phyloP scores from a whole-genome alignment of 2,797 vertebrate species.

The Rhinichthys osculus region DNA sequence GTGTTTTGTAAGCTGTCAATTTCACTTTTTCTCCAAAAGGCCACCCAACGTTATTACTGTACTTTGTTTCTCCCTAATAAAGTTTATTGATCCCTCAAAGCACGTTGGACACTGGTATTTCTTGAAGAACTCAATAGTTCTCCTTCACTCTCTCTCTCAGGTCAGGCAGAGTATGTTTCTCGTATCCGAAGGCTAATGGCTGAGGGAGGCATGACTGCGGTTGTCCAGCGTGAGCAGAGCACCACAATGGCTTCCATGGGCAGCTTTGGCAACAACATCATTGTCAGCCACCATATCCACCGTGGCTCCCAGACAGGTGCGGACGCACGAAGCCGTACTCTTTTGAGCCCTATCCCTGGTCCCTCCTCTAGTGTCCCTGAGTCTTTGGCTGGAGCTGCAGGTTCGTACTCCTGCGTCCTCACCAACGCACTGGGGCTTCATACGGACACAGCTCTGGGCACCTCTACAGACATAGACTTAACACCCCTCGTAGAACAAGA shows the following conservation, averaged over 20 bases:
- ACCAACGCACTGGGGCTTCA: slow-evolving; percentile 1
- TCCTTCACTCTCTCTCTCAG: background rate
- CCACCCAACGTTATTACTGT: background rate
- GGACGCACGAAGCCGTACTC: background rate
- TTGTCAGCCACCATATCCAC: slow-evolving; percentile 95
- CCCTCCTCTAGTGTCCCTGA: background rate
- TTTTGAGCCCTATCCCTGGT: background rate
- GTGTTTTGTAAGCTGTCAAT: background rate
- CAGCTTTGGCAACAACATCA: slow-evolving; percentile 96
- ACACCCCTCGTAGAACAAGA: slow-evolving; percentile 11
- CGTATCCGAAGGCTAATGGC: slow-evolving; percentile 92
- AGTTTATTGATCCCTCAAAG: slow-evolving; percentile 2
- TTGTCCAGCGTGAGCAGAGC: slow-evolving; percentile 95
- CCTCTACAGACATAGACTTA: slow-evolving; percentile 14
- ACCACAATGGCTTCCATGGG: slow-evolving; percentile 99
- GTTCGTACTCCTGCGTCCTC: background rate
- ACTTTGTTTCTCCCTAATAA: slow-evolving; percentile 6
- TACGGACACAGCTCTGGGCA: background rate
- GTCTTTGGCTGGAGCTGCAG: slow-evolving; percentile 16
- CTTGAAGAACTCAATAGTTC: slow-evolving; percentile 18
- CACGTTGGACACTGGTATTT: slow-evolving; percentile 1
- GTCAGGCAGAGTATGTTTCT: slow-evolving; percentile 79
- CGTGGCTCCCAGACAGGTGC: slow-evolving; percentile 90
- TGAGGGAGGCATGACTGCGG: slow-evolving; percentile 94
- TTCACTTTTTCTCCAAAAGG: slow-evolving; percentile 19